These are phyloP conservation scores for Acomys russatus DNA, from an alignment of 2,797 vertebrate species.

Conservation along the genomic window DNA sequence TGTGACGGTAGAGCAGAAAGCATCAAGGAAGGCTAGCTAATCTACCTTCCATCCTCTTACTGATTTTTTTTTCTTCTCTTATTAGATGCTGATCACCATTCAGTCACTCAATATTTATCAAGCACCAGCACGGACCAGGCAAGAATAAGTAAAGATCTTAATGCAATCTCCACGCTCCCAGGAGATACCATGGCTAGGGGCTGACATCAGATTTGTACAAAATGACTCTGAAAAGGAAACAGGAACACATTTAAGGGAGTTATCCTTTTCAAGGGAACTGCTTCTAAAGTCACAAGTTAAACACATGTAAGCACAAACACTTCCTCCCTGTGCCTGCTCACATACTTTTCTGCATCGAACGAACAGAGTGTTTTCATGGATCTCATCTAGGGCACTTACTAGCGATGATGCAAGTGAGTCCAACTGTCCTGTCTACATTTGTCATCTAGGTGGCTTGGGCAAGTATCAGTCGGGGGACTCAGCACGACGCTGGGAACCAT, in stretches of 20 bases:
- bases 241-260: not conserved
- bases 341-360: not conserved
- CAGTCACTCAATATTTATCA: not conserved
- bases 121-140: not conserved
- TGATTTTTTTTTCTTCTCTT: conserved; percentile 31
- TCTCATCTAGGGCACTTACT: not conserved
- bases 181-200: not conserved
- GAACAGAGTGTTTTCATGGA: fast-evolving
- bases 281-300: conserved; percentile 39
- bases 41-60: not conserved
- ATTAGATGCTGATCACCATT: conserved; percentile 9
- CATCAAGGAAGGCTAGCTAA: not conserved
- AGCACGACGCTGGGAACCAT: not conserved
- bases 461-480: not conserved
- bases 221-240: conserved; percentile 8
- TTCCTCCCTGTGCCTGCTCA: not conserved
- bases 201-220: not conserved
- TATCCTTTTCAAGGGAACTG: conserved; percentile 7
- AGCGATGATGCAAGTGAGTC: conserved; percentile 21
- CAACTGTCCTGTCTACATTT: not conserved
- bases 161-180: not conserved
- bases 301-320: not conserved
- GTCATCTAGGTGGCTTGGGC: not conserved
- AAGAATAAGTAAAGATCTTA: not conserved
- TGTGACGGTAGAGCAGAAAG: conserved; percentile 20